Evolutionary conservation across 2,888 invertebrate species (phyloP), one percentile per base, ranked within the genome.

Genomic region (Philaethria dido): DNA sequence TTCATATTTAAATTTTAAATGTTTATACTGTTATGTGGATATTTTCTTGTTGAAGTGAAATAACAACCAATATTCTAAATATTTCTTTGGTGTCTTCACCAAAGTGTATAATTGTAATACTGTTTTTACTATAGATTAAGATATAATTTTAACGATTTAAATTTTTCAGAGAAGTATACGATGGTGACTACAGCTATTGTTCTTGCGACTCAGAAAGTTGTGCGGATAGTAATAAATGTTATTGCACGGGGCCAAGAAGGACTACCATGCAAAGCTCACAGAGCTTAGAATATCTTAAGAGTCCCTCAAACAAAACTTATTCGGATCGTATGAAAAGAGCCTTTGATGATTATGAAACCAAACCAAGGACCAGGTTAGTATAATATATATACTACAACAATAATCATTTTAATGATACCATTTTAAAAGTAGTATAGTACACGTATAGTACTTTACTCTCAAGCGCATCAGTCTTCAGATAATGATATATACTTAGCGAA

Each of bases 141-240:
- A n/a, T n/a, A n/a, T n/a, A n/a, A n/a, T n/a, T n/a, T n/a, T n/a
- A n/a, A n/a, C n/a, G n/a, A n/a, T n/a, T n/a, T n/a, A n/a, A n/a
- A n/a, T n/a, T 44, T 50, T 69, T 50, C 84, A 91, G 92, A 71
- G 91, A 93, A 69, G 74, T 81, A 69, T 83, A 87, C 76, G 86
- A 88, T 57, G 84, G 87, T 11, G 84, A 92, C 78, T 84, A 88
- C 78, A 92, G 92, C 72, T 95, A 94, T 78, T 98, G 97, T 78
- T 96, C 95, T 16, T 96, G 96, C 80, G 96, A 96, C 78, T 97
- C 97, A 0, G 97, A 98, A 82, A 97, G 97, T 78, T 98, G 98
- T 80, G 94, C 96, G 0, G 97, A 97, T 73, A 96, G 96, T 76
- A 97, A 97, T 83, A 97, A 97, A 84, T 98, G 98, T 80, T 98